Evolutionary conservation across 2,113 vertebrate genomes (phyloP).

Genomic region (Apteryx owenii): DNA sequence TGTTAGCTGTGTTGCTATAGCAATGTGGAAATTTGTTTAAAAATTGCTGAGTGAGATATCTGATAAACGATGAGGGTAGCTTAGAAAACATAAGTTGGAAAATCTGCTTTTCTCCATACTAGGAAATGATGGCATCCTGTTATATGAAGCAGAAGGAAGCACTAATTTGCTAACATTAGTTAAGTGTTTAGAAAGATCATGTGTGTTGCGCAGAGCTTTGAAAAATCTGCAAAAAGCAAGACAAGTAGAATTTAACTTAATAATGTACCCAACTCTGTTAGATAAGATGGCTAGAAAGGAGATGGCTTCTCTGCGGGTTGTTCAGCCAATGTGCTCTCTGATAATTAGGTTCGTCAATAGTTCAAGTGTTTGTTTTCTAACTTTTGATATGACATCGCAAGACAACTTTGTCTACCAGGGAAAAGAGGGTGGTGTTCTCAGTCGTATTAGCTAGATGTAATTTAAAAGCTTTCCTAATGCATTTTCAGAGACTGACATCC

Average conservation of each 20-base stretch:
- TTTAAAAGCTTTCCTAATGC: not conserved
- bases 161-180: constrained; percentile 23
- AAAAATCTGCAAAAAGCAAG: not conserved
- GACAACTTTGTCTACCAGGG: not conserved
- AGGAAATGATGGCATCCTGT: not conserved
- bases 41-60: not conserved
- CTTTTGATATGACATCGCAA: not conserved
- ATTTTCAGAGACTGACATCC: not conserved
- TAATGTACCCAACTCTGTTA: not conserved
- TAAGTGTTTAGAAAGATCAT: not conserved
- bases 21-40: not conserved
- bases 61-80: not conserved
- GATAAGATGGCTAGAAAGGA: not conserved
- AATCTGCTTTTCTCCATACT: not conserved
- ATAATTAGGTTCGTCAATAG: not conserved
- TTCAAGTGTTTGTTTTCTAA: not conserved
- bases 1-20: constrained; percentile 1
- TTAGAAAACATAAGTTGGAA: not conserved
- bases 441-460: not conserved
- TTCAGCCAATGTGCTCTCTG: not conserved
- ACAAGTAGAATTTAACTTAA: not conserved
- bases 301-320: not conserved
- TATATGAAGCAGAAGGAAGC: not conserved
- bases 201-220: not conserved
- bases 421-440: not conserved